phyloP scores from a whole-genome alignment of 2,888 invertebrate genomes.

The Alloscopus bannaensis region DNA sequence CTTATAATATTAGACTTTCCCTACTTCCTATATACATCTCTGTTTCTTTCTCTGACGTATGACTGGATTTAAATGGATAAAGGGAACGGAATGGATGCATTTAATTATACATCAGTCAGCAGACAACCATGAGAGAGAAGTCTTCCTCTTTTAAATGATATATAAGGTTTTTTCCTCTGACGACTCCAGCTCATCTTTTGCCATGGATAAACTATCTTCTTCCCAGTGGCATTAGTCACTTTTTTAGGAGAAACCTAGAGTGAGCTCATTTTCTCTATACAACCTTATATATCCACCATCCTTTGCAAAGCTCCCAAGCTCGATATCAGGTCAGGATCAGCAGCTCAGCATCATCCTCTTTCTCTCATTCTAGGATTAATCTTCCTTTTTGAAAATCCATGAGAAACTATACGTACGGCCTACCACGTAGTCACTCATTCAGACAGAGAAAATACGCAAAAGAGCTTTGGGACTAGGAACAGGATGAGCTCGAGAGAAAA shows the following conservation, averaged over 20 bases:
- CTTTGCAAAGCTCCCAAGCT: background rate
- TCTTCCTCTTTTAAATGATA: constrained; percentile 19
- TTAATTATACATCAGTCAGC: constrained; percentile 71
- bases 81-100: constrained; percentile 68
- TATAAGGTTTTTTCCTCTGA: background rate
- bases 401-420: no score
- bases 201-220: constrained; percentile 41
- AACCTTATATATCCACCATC: constrained; percentile 4
- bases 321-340: constrained; percentile 64
- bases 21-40: constrained; percentile 38
- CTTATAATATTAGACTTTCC: constrained; percentile 49
- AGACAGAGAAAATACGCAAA: no score
- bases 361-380: constrained; percentile 69
- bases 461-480: no score
- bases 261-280: constrained; percentile 38
- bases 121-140: constrained; percentile 37
- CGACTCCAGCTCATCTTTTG: no score
- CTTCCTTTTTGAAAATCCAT: constrained; percentile 69
- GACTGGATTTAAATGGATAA: constrained; percentile 64
- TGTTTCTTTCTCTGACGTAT: constrained; percentile 23
- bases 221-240: constrained; percentile 60
- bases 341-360: constrained; percentile 49
- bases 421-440: no score
- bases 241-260: constrained; percentile 9
- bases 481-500: no score